Conservation (phyloP, 2,113 vertebrate species). For the Barbus barbus region DNA sequence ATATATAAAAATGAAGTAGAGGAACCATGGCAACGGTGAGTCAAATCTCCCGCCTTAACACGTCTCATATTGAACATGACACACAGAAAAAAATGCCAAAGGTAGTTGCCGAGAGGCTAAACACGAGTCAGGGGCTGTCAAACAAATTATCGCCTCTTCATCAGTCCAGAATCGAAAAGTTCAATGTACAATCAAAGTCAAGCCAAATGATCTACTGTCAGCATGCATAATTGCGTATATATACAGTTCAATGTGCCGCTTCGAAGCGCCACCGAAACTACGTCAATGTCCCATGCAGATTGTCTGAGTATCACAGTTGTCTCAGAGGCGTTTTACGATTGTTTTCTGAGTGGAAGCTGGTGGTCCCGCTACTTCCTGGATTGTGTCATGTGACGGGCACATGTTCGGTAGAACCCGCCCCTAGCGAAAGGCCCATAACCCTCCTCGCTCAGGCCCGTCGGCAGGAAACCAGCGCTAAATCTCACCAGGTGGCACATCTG, state of each 20-base stretch:
- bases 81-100: conserved; percentile 61
- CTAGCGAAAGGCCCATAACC: conserved; percentile 51
- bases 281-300: conserved; percentile 56
- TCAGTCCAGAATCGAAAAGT: conserved; percentile 39
- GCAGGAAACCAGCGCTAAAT: conserved; percentile 51
- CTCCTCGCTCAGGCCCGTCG: conserved; percentile 25
- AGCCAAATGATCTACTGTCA: conserved; percentile 40
- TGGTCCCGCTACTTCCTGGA: conserved; percentile 56
- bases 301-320: conserved; percentile 44
- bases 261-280: conserved; percentile 48
- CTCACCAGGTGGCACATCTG: conserved; percentile 48
- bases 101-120: conserved; percentile 75
- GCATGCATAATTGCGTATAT: conserved; percentile 55
- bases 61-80: conserved; percentile 42
- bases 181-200: conserved; percentile 50
- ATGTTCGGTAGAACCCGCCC: conserved; percentile 65
- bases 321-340: conserved; percentile 46
- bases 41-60: conserved; percentile 46
- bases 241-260: conserved; percentile 53
- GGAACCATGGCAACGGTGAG: conserved; percentile 56
- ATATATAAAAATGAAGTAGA: conserved; percentile 64
- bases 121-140: conserved; percentile 58
- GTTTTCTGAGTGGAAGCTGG: conserved; percentile 46
- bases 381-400: conserved; percentile 48
- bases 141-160: conserved; percentile 40